These are phyloP conservation scores for Hoplostethus atlanticus DNA, from an alignment of 2,797 vertebrate species.

Conservation along the genomic window DNA sequence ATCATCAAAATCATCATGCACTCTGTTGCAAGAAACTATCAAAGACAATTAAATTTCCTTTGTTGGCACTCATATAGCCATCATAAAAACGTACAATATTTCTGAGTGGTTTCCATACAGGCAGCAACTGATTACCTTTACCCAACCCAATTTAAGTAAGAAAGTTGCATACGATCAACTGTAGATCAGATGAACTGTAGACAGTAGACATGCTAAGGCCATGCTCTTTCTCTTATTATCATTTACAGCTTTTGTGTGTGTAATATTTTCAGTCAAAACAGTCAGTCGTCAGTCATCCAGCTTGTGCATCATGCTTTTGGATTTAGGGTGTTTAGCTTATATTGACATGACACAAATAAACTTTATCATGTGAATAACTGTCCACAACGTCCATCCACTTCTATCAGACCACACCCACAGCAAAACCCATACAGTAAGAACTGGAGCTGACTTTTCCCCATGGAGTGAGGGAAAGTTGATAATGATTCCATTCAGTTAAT, in stretches of 20 bases:
- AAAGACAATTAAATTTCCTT: slow-evolving; percentile 12
- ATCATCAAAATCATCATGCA: not conserved
- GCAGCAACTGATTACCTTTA: not conserved
- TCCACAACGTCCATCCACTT: too few relatives aligned
- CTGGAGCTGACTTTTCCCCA: too few relatives aligned
- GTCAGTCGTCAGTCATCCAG: too few relatives aligned
- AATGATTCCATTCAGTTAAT: too few relatives aligned
- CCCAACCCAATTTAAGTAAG: not conserved
- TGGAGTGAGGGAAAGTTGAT: too few relatives aligned
- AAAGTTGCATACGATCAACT: not conserved
- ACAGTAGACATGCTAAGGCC: not conserved
- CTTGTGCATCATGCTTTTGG: too few relatives aligned
- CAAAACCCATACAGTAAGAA: too few relatives aligned
- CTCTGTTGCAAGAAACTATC: not conserved
- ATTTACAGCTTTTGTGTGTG: not conserved
- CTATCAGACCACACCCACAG: too few relatives aligned
- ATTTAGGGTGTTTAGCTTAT: too few relatives aligned
- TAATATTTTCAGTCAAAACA: too few relatives aligned
- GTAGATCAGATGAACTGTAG: not conserved
- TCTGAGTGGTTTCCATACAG: not conserved
- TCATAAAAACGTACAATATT: not conserved
- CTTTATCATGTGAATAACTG: too few relatives aligned
- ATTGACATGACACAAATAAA: too few relatives aligned
- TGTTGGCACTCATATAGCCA: not conserved
- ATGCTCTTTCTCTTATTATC: not conserved